Base-by-base conservation (phyloP, 1,140 invertebrate genomes). In the Drosophila tsacasi region DNA sequence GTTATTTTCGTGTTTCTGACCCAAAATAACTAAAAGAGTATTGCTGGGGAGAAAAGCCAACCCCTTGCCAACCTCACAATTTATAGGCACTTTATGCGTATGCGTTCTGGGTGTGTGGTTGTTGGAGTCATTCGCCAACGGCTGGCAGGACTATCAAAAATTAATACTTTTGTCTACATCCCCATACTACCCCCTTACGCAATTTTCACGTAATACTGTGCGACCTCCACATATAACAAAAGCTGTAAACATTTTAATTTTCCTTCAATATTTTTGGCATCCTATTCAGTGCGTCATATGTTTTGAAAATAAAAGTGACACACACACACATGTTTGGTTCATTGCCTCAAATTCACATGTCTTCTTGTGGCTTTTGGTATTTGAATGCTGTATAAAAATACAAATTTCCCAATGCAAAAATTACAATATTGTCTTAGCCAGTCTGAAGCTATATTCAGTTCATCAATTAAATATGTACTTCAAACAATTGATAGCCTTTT, bases 211-310 rank as follows among this genome's bases (percentile, higher is more conserved):
- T 89, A 83, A 80, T 86, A 67, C 84, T 67, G 69, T 64, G 83
- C 49, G 76, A 77, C 67, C 62, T 72, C 72, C 67, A 65, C 80
- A 78, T 74, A 83, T 63, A 87, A 87, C 76, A 76, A 89, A 89
- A 87, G 83, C 86, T 89, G 83, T 83, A 86, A 86, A 87, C 75
- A 87, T 87, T 87, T 86, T 87, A 89, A 87, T 87, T 89, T 87
- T 83, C 76, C 72, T 58, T 67, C 84, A 83, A 89, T 80, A 84
- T 84, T 80, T 89, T 89, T 69, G 80, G 54, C 80, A 76, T 86
- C 85, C 49, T 49, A 19, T 40, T 66, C 19, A 21, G 72, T 58
- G 84, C 83, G 84, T 63, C 83, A 87, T 79, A 77, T 87, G 83
- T 74, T 60, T 46, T 60, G 44, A 60, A 77, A 71, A 83, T 87